Percentiles rank a stretch among this genome's conserved stretches.
These are phyloP conservation scores for Oegoconia quadripuncta DNA, from an alignment of 2,888 invertebrate species.

Conservation along the genomic window DNA sequence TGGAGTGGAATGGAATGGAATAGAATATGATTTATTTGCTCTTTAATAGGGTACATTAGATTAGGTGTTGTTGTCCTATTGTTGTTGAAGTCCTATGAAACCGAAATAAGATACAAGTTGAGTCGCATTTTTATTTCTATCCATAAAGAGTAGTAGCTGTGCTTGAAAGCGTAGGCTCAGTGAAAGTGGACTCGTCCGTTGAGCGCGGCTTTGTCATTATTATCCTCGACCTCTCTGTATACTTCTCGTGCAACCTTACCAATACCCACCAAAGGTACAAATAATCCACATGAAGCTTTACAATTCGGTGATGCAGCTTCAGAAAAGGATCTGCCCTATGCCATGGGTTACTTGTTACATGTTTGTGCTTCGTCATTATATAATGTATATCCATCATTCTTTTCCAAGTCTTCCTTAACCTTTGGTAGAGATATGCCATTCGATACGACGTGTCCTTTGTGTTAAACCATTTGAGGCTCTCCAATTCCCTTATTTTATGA, in stretches of 20 bases:
- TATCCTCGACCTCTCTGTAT: not conserved
- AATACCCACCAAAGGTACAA: constrained; percentile 38
- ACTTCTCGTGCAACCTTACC: constrained; percentile 29
- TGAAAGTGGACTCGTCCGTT: no score
- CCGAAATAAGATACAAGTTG: no score
- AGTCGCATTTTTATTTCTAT: no score
- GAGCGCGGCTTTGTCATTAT: constrained; percentile 12
- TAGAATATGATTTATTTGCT: no score
- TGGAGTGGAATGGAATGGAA: no score
- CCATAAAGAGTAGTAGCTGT: not conserved
- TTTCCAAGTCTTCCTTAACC: constrained; percentile 23
- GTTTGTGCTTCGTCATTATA: constrained; percentile 14
- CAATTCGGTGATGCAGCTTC: constrained; percentile 26
- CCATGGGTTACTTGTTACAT: not conserved
- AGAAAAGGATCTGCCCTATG: not conserved
- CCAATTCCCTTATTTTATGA: constrained; percentile 29
- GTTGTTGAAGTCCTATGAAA: no score
- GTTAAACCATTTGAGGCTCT: constrained; percentile 27
- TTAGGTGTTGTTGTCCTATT: no score
- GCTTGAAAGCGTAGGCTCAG: no score
- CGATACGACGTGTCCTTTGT: constrained; percentile 33
- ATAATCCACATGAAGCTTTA: constrained; percentile 34
- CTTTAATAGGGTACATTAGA: no score
- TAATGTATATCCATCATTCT: constrained; percentile 23
- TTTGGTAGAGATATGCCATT: constrained; percentile 31